Evolutionary conservation across 1,140 invertebrate species (phyloP), one percentile per base, ranked within the genome.

Genomic region (Helicoverpa zea): DNA sequence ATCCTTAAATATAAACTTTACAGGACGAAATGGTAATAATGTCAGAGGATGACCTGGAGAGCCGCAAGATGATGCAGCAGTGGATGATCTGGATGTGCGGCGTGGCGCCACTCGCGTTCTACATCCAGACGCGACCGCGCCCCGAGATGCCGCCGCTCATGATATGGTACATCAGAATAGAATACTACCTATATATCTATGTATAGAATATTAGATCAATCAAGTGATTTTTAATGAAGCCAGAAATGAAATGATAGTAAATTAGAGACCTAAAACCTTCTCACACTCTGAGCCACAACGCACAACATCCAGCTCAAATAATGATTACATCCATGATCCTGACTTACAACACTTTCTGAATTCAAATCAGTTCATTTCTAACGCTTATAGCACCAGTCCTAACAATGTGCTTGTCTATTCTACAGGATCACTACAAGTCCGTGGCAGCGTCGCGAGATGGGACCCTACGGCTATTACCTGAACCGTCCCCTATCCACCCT

Each of bases 381-480:
- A 9, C 35, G 5, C 35, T 9, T 43, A 43, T 1, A 43, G 9
- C 4, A 43, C 35, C 23, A 23, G 0, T 23, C 23, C 35, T 43
- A 43, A 43, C 1, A 43, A 43, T 43, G 5, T 43, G 35, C 35
- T 43, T 9, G 35, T 52, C 10, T 13, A 14, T 66, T 78, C 3
- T 18, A 58, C 83, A 89, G 88, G 88, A 88, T 89, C 58, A 94
- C 92, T 4, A 90, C 91, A 18, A 92, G 83, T 18, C 93, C 93
- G 0, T 93, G 92, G 91, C 91, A 91, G 29, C 88, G 92, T 3
- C 88, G 92, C 0, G 93, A 94, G 77, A 91, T 94, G 92, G 93
- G 93, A 2, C 88, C 92, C 0, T 93, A 93, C 80, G 93, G 92
- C 12, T 94, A 94, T 81, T 94, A 94, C 75, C 86, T 94, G 13